phyloP scores from a whole-genome alignment of 2,113 vertebrate species.

The Corydoras sp. region DNA sequence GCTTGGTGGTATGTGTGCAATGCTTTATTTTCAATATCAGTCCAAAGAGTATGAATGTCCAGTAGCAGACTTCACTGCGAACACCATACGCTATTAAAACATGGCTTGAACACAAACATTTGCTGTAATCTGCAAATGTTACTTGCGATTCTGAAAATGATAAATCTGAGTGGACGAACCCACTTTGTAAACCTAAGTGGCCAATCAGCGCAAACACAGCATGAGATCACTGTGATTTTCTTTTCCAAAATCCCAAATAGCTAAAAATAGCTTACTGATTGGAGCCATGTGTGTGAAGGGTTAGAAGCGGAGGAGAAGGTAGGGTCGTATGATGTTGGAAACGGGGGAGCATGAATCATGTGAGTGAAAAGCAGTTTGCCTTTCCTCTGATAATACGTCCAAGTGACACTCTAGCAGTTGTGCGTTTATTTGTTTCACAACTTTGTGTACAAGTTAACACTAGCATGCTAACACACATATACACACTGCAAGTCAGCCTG shows the following conservation, averaged over 20 bases:
- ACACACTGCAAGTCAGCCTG: neutral
- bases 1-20: no score
- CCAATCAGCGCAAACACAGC: constrained; percentile 48
- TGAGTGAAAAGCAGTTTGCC: constrained; percentile 63
- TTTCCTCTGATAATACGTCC: constrained; percentile 72
- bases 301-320: constrained; percentile 31
- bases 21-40: no score
- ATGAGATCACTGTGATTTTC: constrained; percentile 29
- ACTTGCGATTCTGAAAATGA: no score
- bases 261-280: constrained; percentile 72
- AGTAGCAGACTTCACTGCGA: no score
- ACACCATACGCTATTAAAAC: no score
- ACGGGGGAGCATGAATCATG: constrained; percentile 54
- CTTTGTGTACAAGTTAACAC: constrained; percentile 55
- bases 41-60: no score
- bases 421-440: constrained; percentile 72
- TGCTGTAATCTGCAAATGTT: no score
- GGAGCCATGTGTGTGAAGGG: constrained; percentile 60
- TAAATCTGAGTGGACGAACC: neutral
- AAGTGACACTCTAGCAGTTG: constrained; percentile 58
- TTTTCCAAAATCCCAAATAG: constrained; percentile 55
- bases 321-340: neutral
- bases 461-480: constrained; percentile 29
- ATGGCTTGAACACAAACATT: no score
- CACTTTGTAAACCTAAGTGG: neutral